Conservation (phyloP, 2,797 vertebrate genomes). For the Falco novaeseelandiae region DNA sequence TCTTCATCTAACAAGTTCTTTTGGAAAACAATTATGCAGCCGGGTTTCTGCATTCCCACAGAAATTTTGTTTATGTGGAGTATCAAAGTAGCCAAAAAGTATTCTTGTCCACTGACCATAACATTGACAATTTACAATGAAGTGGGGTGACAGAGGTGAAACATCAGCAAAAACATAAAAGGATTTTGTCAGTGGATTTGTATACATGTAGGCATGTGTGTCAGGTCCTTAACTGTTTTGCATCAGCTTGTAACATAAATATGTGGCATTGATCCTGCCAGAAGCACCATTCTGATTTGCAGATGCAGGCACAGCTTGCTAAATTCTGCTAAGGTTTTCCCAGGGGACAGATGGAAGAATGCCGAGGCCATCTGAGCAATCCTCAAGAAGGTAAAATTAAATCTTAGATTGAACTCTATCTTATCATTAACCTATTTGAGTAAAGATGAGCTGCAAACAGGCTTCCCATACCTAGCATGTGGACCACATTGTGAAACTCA, state of each 20-base stretch:
- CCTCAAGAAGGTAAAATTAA: not conserved
- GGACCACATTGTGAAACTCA: not conserved
- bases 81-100: not conserved
- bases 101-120: not conserved
- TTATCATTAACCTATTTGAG: not conserved
- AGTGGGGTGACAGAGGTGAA: not conserved
- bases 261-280: not conserved
- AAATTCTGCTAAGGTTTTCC: not conserved
- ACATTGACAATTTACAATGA: not conserved
- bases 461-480: not conserved
- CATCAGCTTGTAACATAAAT: not conserved
- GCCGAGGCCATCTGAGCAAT: not conserved
- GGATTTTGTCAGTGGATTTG: not conserved
- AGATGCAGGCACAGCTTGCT: not conserved
- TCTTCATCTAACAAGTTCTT: not conserved
- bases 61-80: not conserved
- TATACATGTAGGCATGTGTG: not conserved
- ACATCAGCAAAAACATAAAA: not conserved
- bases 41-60: not conserved
- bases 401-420: not conserved
- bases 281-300: not conserved
- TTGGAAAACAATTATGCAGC: not conserved
- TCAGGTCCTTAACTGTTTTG: not conserved
- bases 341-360: not conserved
- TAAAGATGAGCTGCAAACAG: not conserved